These are phyloP conservation scores for Macrostomum lignano DNA, from an alignment of 1,140 invertebrate genomes.

Conservation along the genomic window DNA sequence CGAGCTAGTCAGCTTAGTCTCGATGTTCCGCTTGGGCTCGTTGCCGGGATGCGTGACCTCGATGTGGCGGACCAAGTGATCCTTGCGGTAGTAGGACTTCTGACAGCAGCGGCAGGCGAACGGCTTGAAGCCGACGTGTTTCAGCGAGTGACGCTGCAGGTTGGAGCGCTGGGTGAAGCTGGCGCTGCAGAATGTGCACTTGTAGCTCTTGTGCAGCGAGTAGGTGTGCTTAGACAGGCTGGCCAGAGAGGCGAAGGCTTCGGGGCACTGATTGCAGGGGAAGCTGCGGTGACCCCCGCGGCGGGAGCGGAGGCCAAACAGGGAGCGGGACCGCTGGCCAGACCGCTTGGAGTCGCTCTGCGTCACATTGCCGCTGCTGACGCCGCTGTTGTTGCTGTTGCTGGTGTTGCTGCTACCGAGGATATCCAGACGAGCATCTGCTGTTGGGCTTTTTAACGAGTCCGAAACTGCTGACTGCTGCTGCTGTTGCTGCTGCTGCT, in stretches of 20 bases:
- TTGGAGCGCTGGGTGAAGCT: slow-evolving; percentile 75
- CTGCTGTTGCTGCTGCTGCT: too few relatives aligned
- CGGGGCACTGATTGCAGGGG: slow-evolving; percentile 3
- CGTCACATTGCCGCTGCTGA: too few relatives aligned
- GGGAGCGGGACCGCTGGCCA: too few relatives aligned
- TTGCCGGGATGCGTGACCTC: slow-evolving; percentile 1
- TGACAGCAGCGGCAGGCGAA: slow-evolving; percentile 67
- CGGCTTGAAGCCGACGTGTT: slow-evolving; percentile 62
- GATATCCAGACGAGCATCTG: too few relatives aligned
- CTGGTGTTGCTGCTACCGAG: too few relatives aligned
- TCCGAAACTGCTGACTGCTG: too few relatives aligned
- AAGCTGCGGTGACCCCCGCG: slow-evolving; percentile 1
- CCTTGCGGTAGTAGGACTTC: slow-evolving; percentile 66
- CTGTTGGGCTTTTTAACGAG: too few relatives aligned
- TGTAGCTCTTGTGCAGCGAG: slow-evolving; percentile 42
- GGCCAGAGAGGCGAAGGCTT: slow-evolving; percentile 2
- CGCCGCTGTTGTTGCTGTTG: too few relatives aligned
- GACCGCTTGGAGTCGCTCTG: too few relatives aligned
- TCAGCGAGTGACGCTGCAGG: slow-evolving; percentile 68
- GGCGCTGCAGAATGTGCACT: slow-evolving; percentile 74
- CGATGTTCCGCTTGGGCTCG: slow-evolving; percentile 3
- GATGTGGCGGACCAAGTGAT: slow-evolving; percentile 35
- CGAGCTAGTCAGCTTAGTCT: not conserved
- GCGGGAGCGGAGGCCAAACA: too few relatives aligned
- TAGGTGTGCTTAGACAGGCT: slow-evolving; percentile 2